phyloP scores from a whole-genome alignment of 1,140 invertebrate species.

The Hesperophylax magnus region DNA sequence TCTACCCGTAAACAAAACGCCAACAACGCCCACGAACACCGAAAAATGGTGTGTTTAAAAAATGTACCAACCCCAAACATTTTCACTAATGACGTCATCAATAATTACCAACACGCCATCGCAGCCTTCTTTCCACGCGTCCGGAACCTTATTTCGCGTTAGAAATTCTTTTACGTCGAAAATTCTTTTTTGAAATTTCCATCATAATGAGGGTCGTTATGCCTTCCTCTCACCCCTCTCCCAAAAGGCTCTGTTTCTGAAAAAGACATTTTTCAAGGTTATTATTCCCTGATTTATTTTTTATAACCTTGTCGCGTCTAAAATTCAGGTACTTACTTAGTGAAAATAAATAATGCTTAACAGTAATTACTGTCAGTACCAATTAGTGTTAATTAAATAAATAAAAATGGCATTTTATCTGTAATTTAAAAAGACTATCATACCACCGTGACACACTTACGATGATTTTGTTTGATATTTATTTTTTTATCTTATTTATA shows the following conservation, averaged over 20 bases:
- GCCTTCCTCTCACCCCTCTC: constrained; percentile 3
- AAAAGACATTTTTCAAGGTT: constrained; percentile 6
- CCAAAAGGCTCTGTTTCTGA: neutral
- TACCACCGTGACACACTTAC: too few relatives aligned
- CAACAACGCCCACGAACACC: neutral
- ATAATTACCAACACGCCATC: constrained; percentile 47
- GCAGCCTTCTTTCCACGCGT: constrained; percentile 1
- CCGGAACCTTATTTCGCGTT: constrained; percentile 47
- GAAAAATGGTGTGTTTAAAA: constrained; percentile 31
- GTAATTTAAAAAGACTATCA: too few relatives aligned
- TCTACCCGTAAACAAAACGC: constrained; percentile 19
- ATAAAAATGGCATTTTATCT: too few relatives aligned
- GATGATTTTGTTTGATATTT: too few relatives aligned
- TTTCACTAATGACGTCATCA: constrained; percentile 50
- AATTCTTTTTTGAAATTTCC: constrained; percentile 38
- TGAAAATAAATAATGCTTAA: too few relatives aligned
- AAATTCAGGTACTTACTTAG: constrained; percentile 6
- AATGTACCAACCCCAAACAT: constrained; percentile 25
- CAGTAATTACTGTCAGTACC: too few relatives aligned
- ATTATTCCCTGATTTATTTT: constrained; percentile 24
- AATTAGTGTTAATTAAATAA: too few relatives aligned
- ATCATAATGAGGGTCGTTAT: constrained; percentile 52
- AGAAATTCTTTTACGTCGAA: constrained; percentile 29
- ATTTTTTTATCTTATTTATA: too few relatives aligned
- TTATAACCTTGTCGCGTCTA: neutral